A percentile compares a stretch with the other conserved stretches of the same genome.
Evolutionary conservation across 2,113 vertebrate species (phyloP).

Genomic region (Varanus salvator): DNA sequence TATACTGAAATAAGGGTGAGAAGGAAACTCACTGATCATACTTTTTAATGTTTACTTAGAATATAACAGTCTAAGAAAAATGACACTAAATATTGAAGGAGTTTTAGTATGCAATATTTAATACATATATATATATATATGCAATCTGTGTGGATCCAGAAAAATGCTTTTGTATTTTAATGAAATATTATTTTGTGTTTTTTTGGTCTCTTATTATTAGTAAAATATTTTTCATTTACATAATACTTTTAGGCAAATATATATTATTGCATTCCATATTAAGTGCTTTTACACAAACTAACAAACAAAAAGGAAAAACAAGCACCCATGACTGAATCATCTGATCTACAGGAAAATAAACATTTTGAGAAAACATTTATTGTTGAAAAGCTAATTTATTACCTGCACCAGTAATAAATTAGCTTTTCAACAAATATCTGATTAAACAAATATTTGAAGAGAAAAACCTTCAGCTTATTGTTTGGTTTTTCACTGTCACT

Average conservation of each 20-base stretch:
- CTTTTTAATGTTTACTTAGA: too few relatives aligned
- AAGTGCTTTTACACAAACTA: background rate
- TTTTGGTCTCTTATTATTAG: background rate
- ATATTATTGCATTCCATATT: background rate
- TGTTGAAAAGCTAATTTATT: background rate
- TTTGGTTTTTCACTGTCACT: conserved; percentile 13
- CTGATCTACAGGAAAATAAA: background rate
- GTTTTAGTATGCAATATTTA: too few relatives aligned
- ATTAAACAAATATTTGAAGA: conserved; percentile 33
- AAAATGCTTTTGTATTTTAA: too few relatives aligned
- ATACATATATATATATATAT: too few relatives aligned
- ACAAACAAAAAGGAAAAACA: background rate
- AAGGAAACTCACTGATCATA: too few relatives aligned
- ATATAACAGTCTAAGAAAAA: too few relatives aligned
- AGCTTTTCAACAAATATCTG: background rate
- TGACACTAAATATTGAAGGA: too few relatives aligned
- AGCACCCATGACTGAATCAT: background rate
- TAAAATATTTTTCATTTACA: background rate
- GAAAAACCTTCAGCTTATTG: background rate
- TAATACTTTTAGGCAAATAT: background rate
- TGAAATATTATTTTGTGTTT: too few relatives aligned
- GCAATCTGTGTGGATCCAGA: too few relatives aligned
- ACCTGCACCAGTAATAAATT: background rate
- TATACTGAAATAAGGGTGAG: too few relatives aligned
- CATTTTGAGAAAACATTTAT: background rate